Conservation (phyloP, 2,888 invertebrate genomes). For the Aelia acuminata region DNA sequence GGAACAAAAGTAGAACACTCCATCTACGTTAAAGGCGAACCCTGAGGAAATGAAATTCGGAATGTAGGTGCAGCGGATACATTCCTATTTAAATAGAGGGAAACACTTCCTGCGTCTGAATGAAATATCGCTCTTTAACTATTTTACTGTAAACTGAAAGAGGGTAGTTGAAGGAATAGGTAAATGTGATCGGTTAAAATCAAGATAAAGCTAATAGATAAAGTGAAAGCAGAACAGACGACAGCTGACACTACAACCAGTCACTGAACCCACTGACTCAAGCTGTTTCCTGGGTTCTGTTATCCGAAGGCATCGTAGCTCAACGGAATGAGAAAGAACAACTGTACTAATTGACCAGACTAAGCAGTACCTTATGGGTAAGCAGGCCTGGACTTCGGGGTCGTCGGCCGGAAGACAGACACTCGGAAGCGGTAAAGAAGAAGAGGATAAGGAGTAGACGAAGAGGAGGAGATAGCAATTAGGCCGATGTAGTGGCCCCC, state of each 20-base stretch:
- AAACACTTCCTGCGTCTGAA: neutral
- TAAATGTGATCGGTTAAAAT: neutral
- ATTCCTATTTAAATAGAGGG: conserved; percentile 3
- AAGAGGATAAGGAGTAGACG: conserved; percentile 49
- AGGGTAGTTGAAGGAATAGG: neutral
- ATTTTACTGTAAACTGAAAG: neutral
- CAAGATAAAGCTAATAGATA: neutral
- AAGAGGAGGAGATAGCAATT: conserved; percentile 54
- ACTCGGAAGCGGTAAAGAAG: conserved; percentile 40
- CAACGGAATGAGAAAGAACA: neutral
- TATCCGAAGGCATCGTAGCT: neutral
- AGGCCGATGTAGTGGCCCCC: conserved; percentile 52
- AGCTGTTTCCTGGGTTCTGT: neutral
- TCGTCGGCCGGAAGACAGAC: conserved; percentile 43
- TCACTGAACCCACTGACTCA: neutral
- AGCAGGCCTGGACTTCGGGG: neutral
- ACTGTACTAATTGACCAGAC: neutral
- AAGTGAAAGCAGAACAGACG: conserved; percentile 12
- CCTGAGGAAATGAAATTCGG: neutral
- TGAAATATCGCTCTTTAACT: neutral
- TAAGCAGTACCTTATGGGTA: neutral
- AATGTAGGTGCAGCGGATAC: neutral
- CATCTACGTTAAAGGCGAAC: neutral
- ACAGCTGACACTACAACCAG: neutral
- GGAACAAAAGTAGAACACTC: neutral